These are phyloP conservation scores for Crenuchus spilurus DNA, from an alignment of 2,797 vertebrate genomes.

Conservation along the genomic window DNA sequence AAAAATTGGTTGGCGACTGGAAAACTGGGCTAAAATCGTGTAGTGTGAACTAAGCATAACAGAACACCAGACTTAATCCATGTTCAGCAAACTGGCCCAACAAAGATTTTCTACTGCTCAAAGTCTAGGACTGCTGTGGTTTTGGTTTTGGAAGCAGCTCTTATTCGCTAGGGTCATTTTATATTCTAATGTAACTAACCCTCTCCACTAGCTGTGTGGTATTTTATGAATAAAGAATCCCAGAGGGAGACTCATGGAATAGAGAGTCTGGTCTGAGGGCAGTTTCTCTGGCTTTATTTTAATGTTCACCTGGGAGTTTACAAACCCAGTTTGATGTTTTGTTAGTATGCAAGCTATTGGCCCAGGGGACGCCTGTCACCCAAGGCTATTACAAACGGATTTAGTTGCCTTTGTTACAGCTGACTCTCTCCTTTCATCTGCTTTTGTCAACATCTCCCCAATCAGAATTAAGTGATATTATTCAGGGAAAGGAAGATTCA, in stretches of 20 bases:
- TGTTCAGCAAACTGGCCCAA: too few relatives aligned
- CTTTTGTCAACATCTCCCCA: conserved; percentile 20
- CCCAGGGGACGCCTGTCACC: not conserved
- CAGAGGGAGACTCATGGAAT: not conserved
- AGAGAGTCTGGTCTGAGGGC: not conserved
- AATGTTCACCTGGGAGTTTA: conserved; percentile 6
- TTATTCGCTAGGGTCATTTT: not conserved
- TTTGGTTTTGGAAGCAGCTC: not conserved
- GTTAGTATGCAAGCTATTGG: not conserved
- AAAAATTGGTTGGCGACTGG: too few relatives aligned
- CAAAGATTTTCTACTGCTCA: too few relatives aligned
- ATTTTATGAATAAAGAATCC: not conserved
- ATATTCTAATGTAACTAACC: not conserved
- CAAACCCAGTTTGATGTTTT: not conserved
- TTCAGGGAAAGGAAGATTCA: not conserved
- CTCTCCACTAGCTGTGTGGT: not conserved
- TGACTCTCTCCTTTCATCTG: not conserved
- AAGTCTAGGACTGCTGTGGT: not conserved
- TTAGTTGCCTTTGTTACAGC: conserved; percentile 6
- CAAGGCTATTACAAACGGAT: conserved; percentile 3
- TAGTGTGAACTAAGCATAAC: too few relatives aligned
- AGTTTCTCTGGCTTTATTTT: not conserved
- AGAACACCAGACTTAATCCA: too few relatives aligned
- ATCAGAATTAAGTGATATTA: not conserved
- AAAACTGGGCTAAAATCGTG: too few relatives aligned